Evolutionary conservation across 2,888 invertebrate genomes (phyloP).

Genomic region (Drosophila nr. perissopoda): DNA sequence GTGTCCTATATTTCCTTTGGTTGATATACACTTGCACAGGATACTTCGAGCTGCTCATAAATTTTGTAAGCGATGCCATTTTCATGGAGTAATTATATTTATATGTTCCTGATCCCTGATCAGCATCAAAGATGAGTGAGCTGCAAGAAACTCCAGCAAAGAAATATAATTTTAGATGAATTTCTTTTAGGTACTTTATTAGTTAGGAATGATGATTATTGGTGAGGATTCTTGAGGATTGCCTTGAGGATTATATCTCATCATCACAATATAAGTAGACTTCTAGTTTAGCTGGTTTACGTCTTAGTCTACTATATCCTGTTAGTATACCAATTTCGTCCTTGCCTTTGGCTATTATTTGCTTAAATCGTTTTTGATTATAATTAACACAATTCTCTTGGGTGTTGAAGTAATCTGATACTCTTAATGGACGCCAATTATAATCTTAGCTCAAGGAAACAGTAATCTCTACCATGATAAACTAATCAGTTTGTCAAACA

Average conservation of each 20-base stretch:
- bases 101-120: background rate
- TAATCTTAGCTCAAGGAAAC: background rate
- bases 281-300: background rate
- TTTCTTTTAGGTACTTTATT: background rate
- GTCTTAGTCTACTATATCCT: background rate
- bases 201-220: background rate
- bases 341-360: background rate
- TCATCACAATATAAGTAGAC: background rate
- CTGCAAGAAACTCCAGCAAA: no score
- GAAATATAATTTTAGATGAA: no score
- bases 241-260: background rate
- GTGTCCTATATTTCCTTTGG: background rate
- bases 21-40: background rate
- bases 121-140: background rate
- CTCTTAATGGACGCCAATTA: background rate
- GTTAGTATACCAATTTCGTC: background rate
- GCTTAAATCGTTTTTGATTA: background rate
- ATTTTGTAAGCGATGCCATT: background rate
- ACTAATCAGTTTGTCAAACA: background rate
- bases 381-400: background rate
- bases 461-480: background rate
- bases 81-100: background rate
- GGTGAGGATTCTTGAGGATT: background rate
- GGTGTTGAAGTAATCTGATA: background rate
- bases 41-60: background rate